Percentiles rank a stretch among this genome's conserved stretches.
Conservation (phyloP, 53 echinoderm and acorn worm genomes). For the Temnopleurus reevesii region DNA sequence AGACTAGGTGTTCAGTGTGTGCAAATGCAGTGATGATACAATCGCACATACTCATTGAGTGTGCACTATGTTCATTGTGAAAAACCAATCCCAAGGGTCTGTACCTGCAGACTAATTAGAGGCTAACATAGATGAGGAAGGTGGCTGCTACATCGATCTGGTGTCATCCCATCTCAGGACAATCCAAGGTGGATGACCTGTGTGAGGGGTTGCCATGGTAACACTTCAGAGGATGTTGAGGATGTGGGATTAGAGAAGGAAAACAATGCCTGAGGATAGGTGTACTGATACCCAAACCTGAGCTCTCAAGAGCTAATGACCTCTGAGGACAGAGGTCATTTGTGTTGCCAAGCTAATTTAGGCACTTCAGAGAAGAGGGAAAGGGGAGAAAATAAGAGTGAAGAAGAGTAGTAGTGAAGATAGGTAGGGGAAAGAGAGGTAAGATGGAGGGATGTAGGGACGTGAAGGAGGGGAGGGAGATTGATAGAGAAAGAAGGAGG, state of each 20-base stretch:
- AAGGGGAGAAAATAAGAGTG: no score
- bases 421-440: neutral
- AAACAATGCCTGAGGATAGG: slow-evolving; percentile 34
- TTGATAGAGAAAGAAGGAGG: neutral
- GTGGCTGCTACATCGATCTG: no score
- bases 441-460: neutral
- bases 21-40: no score
- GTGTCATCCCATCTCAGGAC: neutral
- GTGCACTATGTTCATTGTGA: no score
- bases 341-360: neutral
- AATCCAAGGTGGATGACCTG: slow-evolving; percentile 5
- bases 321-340: neutral
- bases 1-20: no score
- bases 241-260: slow-evolving; percentile 11
- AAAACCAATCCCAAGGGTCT: no score
- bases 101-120: no score
- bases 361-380: neutral
- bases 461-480: neutral
- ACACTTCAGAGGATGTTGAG: neutral
- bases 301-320: slow-evolving; percentile 11
- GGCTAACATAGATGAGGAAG: no score
- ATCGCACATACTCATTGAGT: no score
- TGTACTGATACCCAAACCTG: neutral
- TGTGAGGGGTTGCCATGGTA: neutral
- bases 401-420: no score